Conservation (phyloP, 2,113 vertebrate species). For the Rutilus rutilus region DNA sequence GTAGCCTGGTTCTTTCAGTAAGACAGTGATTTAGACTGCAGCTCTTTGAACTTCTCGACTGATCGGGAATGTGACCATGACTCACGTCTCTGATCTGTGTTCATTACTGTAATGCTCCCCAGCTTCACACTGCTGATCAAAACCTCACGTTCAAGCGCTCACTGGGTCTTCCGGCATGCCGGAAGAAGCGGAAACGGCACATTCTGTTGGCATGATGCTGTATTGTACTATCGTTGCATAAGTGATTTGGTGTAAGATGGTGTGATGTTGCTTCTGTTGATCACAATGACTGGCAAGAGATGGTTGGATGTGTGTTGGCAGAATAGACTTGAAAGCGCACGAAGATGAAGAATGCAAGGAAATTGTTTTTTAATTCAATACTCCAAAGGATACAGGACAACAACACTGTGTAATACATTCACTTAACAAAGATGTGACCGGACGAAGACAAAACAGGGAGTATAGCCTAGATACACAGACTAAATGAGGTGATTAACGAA, state of each 20-base stretch:
- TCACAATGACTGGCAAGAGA: not conserved
- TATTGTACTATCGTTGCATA: not conserved
- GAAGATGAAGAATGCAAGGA: too few species aligned
- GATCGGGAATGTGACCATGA: slow-evolving; percentile 28
- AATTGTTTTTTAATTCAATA: too few species aligned
- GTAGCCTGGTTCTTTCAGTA: slow-evolving; percentile 23
- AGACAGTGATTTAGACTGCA: slow-evolving; percentile 3
- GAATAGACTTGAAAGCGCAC: not conserved
- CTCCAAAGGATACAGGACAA: too few species aligned
- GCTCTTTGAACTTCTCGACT: slow-evolving; percentile 32
- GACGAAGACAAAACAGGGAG: too few species aligned
- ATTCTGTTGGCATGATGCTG: not conserved
- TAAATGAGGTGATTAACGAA: too few species aligned
- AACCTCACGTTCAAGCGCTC: slow-evolving; percentile 26
- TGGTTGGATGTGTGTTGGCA: not conserved
- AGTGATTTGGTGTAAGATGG: not conserved
- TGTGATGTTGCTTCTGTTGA: slow-evolving; percentile 12
- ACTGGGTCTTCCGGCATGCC: not conserved
- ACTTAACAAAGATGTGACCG: too few species aligned
- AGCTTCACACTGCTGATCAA: slow-evolving; percentile 37
- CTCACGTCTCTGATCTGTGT: slow-evolving; percentile 32
- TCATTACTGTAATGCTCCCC: slow-evolving; percentile 34
- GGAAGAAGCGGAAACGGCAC: not conserved
- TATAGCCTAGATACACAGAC: too few species aligned
- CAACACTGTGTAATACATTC: too few species aligned